Evolutionary conservation across 2,113 vertebrate genomes (phyloP), one percentile per base, ranked within the genome.

Genomic region (Lipophrys pholis): DNA sequence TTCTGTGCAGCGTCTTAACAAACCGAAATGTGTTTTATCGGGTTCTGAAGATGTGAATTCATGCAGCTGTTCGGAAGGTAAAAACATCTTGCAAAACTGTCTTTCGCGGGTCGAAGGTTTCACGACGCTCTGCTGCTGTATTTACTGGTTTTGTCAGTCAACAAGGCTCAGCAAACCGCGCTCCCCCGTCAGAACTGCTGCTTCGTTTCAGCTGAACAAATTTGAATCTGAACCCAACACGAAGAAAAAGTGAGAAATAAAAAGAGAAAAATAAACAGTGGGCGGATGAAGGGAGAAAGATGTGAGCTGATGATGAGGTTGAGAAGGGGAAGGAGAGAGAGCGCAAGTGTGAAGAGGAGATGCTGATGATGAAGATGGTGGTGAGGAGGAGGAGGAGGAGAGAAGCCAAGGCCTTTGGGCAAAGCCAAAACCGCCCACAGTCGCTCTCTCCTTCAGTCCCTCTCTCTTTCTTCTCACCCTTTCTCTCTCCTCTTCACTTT

Each of bases 341-440:
- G 66, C 54, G 51, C 50, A 71, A 50, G 58, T 65, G 69, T 80
- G 72, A 80, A 78, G 73, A 80, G 82, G 57, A 75, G 63, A 84
- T 39, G 58, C 50, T 36, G 71, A 66, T 7, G 67, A 55, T 6
- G 67, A 55, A 3, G 57, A 73, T 0, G 68, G 69, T 11, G 64
- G 62, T 5, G 66, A 71, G 6, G 81, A 81, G 46, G 73, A 77
- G 36, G 72, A 82, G 0, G 70, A 81, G 66, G 80, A 82, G 82
- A 75, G 77, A 78, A 89, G 81, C 86, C 81, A 85, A 89, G 81
- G 82, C 87, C 87, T 89, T 75, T 85, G 83, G 83, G 81, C 87
- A 80, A 87, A 90, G 87, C 88, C 85, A 91, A 85, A 70, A 82
- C 78, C 85, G 85, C 90, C 90, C 77, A 87, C 87, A 86, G 81